Conservation (phyloP, 1,140 invertebrate genomes). For the Eupristina koningsbergeri region DNA sequence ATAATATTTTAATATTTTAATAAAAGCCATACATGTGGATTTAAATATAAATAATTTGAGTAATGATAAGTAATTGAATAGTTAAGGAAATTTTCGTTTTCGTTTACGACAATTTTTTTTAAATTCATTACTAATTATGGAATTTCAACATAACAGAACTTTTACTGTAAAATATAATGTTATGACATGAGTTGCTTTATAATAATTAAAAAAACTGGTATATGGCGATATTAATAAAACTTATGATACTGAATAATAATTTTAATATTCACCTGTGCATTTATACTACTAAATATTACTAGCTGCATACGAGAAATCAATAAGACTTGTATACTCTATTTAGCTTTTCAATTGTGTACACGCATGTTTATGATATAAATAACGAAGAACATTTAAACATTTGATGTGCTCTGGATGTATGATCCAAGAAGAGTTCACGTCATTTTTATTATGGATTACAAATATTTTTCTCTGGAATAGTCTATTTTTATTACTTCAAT, state of each 20-base stretch:
- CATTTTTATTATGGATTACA: not conserved
- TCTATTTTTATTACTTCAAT: conserved; percentile 5
- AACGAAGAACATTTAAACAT: conserved; percentile 12
- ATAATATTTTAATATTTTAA: no score
- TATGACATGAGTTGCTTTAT: not conserved
- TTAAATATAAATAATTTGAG: no score
- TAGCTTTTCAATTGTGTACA: conserved; percentile 33
- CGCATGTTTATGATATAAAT: conserved; percentile 19
- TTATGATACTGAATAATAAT: conserved; percentile 23
- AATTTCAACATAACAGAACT: no score
- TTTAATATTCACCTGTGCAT: not conserved
- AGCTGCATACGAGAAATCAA: conserved; percentile 29
- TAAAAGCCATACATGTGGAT: no score
- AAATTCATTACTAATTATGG: no score
- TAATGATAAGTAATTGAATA: no score
- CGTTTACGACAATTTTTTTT: no score
- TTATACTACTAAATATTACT: not conserved
- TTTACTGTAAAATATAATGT: not conserved
- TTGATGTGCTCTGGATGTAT: not conserved
- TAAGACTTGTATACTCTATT: conserved; percentile 26
- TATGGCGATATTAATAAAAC: no score
- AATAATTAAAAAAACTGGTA: no score
- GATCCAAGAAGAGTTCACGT: not conserved
- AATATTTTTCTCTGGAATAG: not conserved
- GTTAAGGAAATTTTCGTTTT: no score